Evolutionary conservation across 1,140 invertebrate species (phyloP), one percentile per base, ranked within the genome.

Genomic region (Rhyacophila brunnea): DNA sequence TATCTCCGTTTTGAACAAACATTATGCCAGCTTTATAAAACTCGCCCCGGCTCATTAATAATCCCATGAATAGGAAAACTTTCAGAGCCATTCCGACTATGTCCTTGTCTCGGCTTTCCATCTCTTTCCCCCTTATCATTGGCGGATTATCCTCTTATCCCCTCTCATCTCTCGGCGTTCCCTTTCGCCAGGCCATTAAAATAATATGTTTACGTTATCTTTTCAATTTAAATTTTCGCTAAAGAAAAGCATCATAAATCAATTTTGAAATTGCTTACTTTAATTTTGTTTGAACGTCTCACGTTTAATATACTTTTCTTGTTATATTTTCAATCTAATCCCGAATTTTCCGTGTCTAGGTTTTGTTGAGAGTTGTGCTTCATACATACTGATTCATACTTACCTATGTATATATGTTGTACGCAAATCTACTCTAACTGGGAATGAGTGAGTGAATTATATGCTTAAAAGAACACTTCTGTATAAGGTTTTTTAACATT

Each of bases 171-270:
- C 44, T 15, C 34, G 43, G 18, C 15, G n/a, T 34, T 15, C 46
- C 34, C 46, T 42, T 38, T 38, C 55, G 45, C 40, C 17, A 46
- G 36, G 48, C 45, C 55, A 57, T 57, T 57, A 57, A 49, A 57
- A 57, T 57, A 57, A 57, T 57, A 57, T 57, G 55, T 57, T 57
- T 57, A 57, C 55, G 45, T 57, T 57, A 57, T 57, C 55, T 57
- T 49, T 57, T 57, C 55, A 49, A 45, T 48, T 43, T 42, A 36
- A 57, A 49, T 49, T 57, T 49, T 36, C 17, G 14, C 40, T 5
- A 28, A 28, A 20, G 32, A 46, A 57, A 57, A 57, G 40, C 46
- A 35, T 49, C 55, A 57, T 57, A 57, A 57, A 57, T 57, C 55
- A 57, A 57, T 57, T 49, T 57, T 45, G 17, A 20, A 17, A 45